A percentile compares a stretch with the other conserved stretches of the same genome.
Evolutionary conservation across 2,797 vertebrate species (phyloP).

Genomic region (Nyctalus aviator): DNA sequence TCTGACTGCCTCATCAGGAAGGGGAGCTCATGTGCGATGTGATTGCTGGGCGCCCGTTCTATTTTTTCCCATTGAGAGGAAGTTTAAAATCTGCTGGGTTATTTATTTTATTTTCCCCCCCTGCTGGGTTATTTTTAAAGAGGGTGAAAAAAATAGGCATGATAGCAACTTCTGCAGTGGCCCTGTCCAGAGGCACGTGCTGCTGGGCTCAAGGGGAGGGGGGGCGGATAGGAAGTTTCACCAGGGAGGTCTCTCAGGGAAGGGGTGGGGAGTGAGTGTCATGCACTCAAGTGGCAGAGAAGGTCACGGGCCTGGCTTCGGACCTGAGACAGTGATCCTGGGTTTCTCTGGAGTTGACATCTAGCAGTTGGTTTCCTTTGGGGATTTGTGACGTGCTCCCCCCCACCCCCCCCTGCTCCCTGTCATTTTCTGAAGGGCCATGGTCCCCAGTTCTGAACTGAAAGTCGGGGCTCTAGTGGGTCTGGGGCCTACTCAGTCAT

Average conservation of each 20-base stretch:
- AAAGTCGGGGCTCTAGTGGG: not conserved
- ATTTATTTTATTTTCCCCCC: no score
- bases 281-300: not conserved
- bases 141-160: conserved; percentile 55
- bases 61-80: conserved; percentile 75
- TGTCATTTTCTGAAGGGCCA: not conserved
- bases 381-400: not conserved
- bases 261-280: not conserved
- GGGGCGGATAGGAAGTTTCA: not conserved
- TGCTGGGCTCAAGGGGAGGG: not conserved
- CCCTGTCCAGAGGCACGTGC: not conserved
- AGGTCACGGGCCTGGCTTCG: not conserved
- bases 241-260: not conserved
- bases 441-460: not conserved
- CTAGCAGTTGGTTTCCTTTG: not conserved
- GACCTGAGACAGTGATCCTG: not conserved
- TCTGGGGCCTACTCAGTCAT: not conserved
- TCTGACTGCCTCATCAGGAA: conserved; percentile 73
- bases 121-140: conserved; percentile 78
- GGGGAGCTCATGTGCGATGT: not conserved
- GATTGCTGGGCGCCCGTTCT: conserved; percentile 71
- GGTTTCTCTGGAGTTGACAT: not conserved
- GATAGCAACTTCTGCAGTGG: not conserved
- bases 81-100: conserved; percentile 75
- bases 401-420: no score